A percentile compares a stretch with the other conserved stretches of the same genome.
Conservation (phyloP, 2,888 invertebrate genomes). For the Drosophila paramelanica region DNA sequence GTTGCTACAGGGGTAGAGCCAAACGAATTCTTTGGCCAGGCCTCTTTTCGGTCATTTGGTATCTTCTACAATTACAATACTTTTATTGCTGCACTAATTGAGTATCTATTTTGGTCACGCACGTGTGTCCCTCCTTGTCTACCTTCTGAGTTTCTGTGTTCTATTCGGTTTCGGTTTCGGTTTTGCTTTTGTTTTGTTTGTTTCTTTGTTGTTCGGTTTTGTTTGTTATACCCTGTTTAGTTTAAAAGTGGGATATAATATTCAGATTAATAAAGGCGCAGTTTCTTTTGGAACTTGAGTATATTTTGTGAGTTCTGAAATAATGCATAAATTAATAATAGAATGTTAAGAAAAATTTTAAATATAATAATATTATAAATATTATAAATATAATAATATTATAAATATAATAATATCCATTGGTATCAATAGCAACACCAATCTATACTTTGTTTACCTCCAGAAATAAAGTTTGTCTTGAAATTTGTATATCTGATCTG, state of each 20-base stretch:
- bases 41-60: slow-evolving; percentile 3
- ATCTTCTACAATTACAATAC: slow-evolving; percentile 64
- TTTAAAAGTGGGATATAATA: too few species aligned
- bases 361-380: too few species aligned
- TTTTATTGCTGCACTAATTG: slow-evolving; percentile 75
- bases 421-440: too few species aligned
- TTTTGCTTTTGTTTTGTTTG: background rate
- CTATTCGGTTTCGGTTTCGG: background rate
- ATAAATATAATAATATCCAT: too few species aligned
- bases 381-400: too few species aligned
- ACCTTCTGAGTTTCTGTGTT: slow-evolving; percentile 19
- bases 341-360: too few species aligned
- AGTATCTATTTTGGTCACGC: slow-evolving; percentile 76
- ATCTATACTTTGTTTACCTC: too few species aligned
- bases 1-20: slow-evolving; percentile 12
- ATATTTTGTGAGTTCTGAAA: background rate
- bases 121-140: slow-evolving; percentile 49
- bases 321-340: too few species aligned
- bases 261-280: too few species aligned
- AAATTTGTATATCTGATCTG: too few species aligned
- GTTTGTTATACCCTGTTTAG: slow-evolving; percentile 20
- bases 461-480: too few species aligned
- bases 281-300: too few species aligned
- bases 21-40: slow-evolving; percentile 8
- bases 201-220: slow-evolving; percentile 20